A percentile compares a stretch with the other conserved stretches of the same genome.
Evolutionary conservation across 2,113 vertebrate genomes (phyloP).

Genomic region (Brachypodius melanocephalos): DNA sequence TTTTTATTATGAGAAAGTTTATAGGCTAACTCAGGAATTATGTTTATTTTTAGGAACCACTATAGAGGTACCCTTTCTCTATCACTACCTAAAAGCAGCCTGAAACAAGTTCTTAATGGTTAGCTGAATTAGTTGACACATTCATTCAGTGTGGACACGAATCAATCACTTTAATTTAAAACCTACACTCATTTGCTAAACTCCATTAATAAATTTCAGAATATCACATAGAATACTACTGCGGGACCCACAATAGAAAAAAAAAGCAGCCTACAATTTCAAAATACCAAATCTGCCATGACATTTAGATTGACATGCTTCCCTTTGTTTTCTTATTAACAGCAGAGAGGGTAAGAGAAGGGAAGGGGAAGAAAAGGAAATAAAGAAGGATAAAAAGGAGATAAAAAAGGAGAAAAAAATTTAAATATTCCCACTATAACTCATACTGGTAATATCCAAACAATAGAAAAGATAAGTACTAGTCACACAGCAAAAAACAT

Average conservation of each 20-base stretch:
- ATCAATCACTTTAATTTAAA: neutral
- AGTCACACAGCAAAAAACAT: neutral
- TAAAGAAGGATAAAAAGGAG: neutral
- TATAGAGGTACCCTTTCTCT: neutral
- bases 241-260: neutral
- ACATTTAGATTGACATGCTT: neutral
- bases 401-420: neutral
- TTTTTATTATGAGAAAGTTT: neutral
- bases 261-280: neutral
- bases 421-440: neutral
- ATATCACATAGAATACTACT: neutral
- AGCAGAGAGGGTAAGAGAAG: neutral
- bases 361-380: neutral
- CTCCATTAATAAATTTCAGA: neutral
- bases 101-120: neutral
- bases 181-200: neutral
- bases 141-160: neutral
- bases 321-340: neutral
- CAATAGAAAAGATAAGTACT: neutral
- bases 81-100: neutral
- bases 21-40: neutral
- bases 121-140: neutral
- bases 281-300: neutral
- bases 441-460: neutral
- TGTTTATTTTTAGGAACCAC: neutral